These are phyloP conservation scores for Tympanoctomys barrerae DNA, from an alignment of 2,797 vertebrate species.

Conservation along the genomic window DNA sequence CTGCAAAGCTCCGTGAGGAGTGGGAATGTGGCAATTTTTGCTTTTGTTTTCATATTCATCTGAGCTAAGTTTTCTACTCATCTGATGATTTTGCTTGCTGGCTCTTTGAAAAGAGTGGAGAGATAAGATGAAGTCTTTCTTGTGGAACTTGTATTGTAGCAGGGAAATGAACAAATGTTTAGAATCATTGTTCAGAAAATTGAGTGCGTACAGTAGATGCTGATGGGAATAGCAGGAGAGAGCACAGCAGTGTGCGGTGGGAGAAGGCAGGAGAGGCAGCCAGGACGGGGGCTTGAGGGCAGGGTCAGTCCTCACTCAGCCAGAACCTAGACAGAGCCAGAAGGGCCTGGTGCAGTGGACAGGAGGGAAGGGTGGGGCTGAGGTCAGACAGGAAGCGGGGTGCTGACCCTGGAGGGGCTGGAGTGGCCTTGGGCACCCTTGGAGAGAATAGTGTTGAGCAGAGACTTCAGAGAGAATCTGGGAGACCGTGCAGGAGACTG, in stretches of 20 bases:
- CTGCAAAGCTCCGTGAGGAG: background rate
- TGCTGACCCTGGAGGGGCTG: background rate
- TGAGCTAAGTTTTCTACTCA: slow-evolving; percentile 18
- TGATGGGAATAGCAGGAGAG: background rate
- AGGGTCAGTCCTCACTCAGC: background rate
- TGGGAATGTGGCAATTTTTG: background rate
- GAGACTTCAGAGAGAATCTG: background rate
- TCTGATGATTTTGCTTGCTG: background rate
- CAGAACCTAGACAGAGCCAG: background rate
- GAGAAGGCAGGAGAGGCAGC: background rate
- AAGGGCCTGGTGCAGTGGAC: background rate
- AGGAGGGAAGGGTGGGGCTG: background rate
- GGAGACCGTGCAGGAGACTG: background rate
- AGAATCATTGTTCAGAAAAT: slow-evolving; percentile 14
- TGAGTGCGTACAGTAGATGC: background rate
- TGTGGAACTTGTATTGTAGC: background rate
- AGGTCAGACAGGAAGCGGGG: background rate
- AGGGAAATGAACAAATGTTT: background rate
- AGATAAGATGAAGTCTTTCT: background rate
- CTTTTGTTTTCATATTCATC: slow-evolving; percentile 22
- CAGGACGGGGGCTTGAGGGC: background rate
- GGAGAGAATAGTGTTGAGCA: background rate
- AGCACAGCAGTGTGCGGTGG: background rate
- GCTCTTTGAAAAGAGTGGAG: background rate
- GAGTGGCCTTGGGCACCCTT: background rate